These are phyloP conservation scores for Agelastica alni DNA, from an alignment of 2,888 invertebrate species.

Conservation along the genomic window DNA sequence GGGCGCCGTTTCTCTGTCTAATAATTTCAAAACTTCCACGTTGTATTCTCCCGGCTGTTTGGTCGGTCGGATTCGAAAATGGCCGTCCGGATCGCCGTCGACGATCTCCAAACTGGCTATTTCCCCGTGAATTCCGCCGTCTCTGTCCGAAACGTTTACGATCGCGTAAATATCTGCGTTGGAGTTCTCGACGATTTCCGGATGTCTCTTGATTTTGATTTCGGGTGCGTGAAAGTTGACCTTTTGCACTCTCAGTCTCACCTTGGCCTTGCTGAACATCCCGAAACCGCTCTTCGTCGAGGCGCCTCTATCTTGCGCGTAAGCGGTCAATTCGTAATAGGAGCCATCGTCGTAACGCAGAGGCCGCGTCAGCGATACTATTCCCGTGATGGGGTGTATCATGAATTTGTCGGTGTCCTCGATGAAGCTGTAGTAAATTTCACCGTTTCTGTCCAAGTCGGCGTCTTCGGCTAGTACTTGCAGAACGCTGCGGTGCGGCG, in stretches of 20 bases:
- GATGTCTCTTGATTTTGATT: constrained; percentile 77
- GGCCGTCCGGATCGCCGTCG: constrained; percentile 87
- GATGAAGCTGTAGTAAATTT: constrained; percentile 93
- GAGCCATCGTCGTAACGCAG: constrained; percentile 73
- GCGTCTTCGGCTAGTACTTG: constrained; percentile 91
- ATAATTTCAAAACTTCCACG: constrained; percentile 75
- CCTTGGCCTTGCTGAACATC: constrained; percentile 72
- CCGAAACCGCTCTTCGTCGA: constrained; percentile 59
- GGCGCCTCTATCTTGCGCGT: constrained; percentile 84
- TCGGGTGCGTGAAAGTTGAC: constrained; percentile 88
- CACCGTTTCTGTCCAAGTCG: constrained; percentile 93
- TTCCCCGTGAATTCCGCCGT: constrained; percentile 82
- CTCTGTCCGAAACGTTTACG: constrained; percentile 80
- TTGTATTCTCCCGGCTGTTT: constrained; percentile 72
- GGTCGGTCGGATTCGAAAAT: constrained; percentile 76
- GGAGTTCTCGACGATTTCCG: constrained; percentile 79
- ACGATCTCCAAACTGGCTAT: constrained; percentile 82
- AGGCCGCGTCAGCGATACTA: constrained; percentile 80
- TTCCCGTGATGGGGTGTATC: constrained; percentile 88
- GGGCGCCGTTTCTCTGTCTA: constrained; percentile 78
- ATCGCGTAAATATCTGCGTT: constrained; percentile 88
- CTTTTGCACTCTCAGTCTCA: constrained; percentile 76
- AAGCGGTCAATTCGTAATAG: constrained; percentile 74
- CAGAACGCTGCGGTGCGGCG: constrained; percentile 79
- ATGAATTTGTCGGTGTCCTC: constrained; percentile 84